phyloP scores from a whole-genome alignment of 64 coral and sea anemone species.

The Stichodactyla helianthus region DNA sequence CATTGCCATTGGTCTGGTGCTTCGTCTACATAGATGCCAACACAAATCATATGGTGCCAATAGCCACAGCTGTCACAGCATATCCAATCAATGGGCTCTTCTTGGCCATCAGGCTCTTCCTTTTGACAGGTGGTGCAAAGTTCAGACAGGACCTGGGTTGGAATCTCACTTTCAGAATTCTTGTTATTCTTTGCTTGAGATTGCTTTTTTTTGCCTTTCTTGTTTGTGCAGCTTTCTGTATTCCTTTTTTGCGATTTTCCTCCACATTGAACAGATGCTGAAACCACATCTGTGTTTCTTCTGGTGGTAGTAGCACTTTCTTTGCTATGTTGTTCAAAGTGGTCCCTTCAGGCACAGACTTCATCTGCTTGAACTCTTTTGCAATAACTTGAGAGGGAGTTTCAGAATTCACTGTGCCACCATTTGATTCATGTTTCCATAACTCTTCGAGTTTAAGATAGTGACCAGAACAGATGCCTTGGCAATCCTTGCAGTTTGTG shows the following conservation, averaged over 20 bases:
- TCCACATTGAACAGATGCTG: too few species aligned
- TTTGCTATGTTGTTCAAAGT: background rate
- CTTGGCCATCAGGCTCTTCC: conserved; percentile 4
- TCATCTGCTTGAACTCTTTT: too few species aligned
- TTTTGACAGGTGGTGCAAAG: conserved; percentile 3
- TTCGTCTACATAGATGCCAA: background rate
- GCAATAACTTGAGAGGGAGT: background rate
- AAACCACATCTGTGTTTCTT: background rate
- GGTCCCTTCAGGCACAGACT: too few species aligned
- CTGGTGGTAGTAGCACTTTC: background rate
- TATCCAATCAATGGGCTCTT: conserved; percentile 7
- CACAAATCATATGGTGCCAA: conserved; percentile 5
- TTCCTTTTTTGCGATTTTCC: background rate
- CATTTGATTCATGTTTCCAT: background rate
- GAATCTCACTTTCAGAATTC: background rate
- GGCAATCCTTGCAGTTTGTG: background rate
- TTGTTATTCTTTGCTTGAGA: conserved; percentile 12
- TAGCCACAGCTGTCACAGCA: background rate
- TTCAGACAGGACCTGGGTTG: background rate
- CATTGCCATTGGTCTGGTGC: background rate
- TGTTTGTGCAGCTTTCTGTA: background rate
- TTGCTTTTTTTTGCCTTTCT: background rate
- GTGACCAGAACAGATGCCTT: background rate
- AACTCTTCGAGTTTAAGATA: background rate
- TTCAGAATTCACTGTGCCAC: background rate